phyloP scores from a whole-genome alignment of 2,113 vertebrate genomes.

The Cairina moschata region DNA sequence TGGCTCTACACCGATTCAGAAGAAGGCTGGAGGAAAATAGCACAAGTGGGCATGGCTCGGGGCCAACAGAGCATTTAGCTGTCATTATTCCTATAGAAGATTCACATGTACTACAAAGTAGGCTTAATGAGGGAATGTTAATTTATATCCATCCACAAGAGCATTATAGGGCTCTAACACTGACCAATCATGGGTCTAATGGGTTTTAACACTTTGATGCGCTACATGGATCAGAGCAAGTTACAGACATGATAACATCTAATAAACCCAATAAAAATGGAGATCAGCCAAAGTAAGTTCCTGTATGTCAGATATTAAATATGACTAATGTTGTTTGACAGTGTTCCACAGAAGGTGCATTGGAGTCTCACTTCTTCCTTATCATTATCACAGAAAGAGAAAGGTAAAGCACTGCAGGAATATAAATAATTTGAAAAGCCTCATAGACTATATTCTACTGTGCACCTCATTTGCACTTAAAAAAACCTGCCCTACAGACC shows the following conservation, averaged over 20 bases:
- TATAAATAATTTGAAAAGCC: slow-evolving; percentile 85
- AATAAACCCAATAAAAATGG: slow-evolving; percentile 72
- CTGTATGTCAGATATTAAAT: slow-evolving; percentile 68
- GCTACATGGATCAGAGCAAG: slow-evolving; percentile 25
- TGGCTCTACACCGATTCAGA: not conserved
- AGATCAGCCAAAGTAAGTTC: slow-evolving; percentile 69
- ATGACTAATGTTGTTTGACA: slow-evolving; percentile 72
- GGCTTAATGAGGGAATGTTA: slow-evolving; percentile 22
- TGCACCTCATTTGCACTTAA: slow-evolving; percentile 86
- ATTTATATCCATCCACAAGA: not conserved
- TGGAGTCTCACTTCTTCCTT: slow-evolving; percentile 69
- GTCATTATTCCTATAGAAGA: slow-evolving; percentile 25
- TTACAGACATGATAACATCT: slow-evolving; percentile 46
- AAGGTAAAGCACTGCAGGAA: slow-evolving; percentile 79
- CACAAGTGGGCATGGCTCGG: not conserved
- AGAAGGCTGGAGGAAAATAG: not conserved
- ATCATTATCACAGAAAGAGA: slow-evolving; percentile 74
- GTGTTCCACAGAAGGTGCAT: slow-evolving; percentile 47
- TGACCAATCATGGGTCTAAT: not conserved
- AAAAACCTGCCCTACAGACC: slow-evolving; percentile 84
- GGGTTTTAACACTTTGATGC: not conserved
- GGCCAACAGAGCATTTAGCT: slow-evolving; percentile 37
- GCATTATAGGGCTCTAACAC: not conserved
- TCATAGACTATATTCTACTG: slow-evolving; percentile 80
- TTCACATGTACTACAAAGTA: slow-evolving; percentile 5